Base-by-base conservation (phyloP, 2,888 invertebrate species). In the Sarcophaga subvicina region DNA sequence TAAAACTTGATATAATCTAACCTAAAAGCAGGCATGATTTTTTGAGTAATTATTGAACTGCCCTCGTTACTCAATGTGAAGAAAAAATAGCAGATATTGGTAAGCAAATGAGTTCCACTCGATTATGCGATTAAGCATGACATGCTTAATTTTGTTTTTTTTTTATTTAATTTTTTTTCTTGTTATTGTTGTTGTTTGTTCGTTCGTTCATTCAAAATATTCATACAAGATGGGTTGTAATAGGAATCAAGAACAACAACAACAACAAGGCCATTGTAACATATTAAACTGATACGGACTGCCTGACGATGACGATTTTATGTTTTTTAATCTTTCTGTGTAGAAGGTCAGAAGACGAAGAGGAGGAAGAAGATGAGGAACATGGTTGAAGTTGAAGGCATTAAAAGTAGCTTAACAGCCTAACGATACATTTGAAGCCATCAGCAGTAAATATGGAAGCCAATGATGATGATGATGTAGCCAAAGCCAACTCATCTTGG, bases 101-200 rank as follows among this genome's bases (percentile, higher is more conserved):
- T 69, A 76, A 73, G 86, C 82, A 85, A 88, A 89, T 88, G 84
- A 88, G 89, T 90, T 90, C 88, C 90, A 90, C 90, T 89, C 89
- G 90, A 90, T 90, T 90, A 90, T 89, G 87, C 89, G 90, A 90
- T 90, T 90, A 89, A 86, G 89, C 88, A 89, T 90, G 89, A 89
- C 89, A 87, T 84, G 89, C 12, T 49, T 49, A 49, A 85, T 88
- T 89, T 88, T 89, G 87, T 89, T 79, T 82, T 85, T 3, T 82
- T 17, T 73, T 12, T 54, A 63, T 59, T 59, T 27, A 54, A 37
- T 67, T 63, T 8, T 64, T 62, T 37, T 47, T 2, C 14, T 49
- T 84, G 62, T 80, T 76, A 25, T 67, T 80, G 63, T 49, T 54
- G 62, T 71, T 60, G 14, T 66, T 54, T 45, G 25, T 6, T 47